These are phyloP conservation scores for Flabesymbios commensalis DNA, from an alignment of 2,888 invertebrate genomes.

Conservation along the genomic window DNA sequence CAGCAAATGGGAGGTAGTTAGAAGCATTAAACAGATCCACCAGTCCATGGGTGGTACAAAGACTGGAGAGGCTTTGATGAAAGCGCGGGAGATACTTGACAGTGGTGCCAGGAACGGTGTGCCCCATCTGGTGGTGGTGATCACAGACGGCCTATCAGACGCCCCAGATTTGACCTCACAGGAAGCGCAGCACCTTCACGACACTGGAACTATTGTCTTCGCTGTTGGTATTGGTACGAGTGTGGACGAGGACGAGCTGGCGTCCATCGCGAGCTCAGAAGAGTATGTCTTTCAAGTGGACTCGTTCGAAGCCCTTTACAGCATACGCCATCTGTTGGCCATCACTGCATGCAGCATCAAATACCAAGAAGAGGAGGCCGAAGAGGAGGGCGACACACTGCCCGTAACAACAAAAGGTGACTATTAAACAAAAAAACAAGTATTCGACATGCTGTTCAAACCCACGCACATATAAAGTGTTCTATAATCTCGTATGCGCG, in stretches of 20 bases:
- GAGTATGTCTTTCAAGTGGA: conserved; percentile 48
- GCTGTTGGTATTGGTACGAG: conserved; percentile 51
- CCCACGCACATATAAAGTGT: too few relatives aligned
- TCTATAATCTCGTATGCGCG: too few relatives aligned
- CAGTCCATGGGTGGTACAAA: conserved; percentile 24
- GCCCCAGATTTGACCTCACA: conserved; percentile 31
- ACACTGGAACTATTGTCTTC: conserved; percentile 48
- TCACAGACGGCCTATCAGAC: conserved; percentile 52
- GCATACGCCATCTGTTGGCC: conserved; percentile 46
- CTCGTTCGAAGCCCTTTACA: conserved; percentile 43
- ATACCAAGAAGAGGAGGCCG: too few relatives aligned
- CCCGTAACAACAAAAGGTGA: background rate
- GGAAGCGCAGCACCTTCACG: conserved; percentile 38
- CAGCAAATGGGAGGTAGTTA: background rate
- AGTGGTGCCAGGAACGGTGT: conserved; percentile 37
- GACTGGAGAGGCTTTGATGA: conserved; percentile 27
- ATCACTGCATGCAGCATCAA: conserved; percentile 41
- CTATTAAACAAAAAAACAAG: background rate
- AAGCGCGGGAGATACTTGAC: conserved; percentile 28
- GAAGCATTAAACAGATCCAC: background rate
- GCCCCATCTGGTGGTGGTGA: conserved; percentile 44
- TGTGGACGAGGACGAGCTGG: conserved; percentile 43
- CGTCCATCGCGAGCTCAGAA: conserved; percentile 44
- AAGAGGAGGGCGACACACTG: background rate
- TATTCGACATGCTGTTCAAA: too few relatives aligned